Conservation (phyloP, 2,797 vertebrate genomes). For the Oreochromis mossambicus region DNA sequence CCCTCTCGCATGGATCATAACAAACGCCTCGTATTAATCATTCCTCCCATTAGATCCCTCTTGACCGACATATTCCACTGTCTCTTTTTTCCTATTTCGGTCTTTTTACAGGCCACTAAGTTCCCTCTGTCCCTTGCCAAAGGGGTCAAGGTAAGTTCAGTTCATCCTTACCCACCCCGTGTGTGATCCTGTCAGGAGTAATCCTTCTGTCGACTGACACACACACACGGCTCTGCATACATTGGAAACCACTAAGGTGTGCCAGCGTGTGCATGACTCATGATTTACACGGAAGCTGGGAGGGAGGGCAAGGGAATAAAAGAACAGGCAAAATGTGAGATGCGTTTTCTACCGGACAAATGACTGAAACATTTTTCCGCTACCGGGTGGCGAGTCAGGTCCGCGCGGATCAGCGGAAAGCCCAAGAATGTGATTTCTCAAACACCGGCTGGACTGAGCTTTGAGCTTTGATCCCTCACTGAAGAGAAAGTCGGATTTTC, state of each 20-base stretch:
- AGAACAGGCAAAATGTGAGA: neutral
- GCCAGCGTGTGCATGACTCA: conserved; percentile 18
- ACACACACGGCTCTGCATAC: neutral
- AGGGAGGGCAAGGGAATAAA: neutral
- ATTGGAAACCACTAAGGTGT: conserved; percentile 25
- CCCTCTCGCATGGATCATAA: conserved; percentile 32
- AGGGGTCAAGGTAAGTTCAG: conserved; percentile 54
- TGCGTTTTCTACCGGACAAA: conserved; percentile 15
- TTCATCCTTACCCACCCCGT: neutral
- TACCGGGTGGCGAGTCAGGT: neutral
- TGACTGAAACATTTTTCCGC: conserved; percentile 4
- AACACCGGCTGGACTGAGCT: conserved; percentile 26
- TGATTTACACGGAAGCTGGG: conserved; percentile 20
- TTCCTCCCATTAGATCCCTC: conserved; percentile 48
- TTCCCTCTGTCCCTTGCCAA: conserved; percentile 15
- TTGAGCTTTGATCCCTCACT: conserved; percentile 62
- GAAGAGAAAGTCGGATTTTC: conserved; percentile 69
- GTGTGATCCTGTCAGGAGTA: conserved; percentile 21
- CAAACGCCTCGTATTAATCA: conserved; percentile 44
- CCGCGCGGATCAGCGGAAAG: conserved; percentile 41
- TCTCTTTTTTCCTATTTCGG: neutral
- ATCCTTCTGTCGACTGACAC: conserved; percentile 14
- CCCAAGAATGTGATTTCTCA: conserved; percentile 60
- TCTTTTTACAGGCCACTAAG: conserved; percentile 16
- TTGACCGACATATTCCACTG: conserved; percentile 38